Evolutionary conservation across 2,888 invertebrate genomes (phyloP).

Genomic region (Tryphoninae sp.): DNA sequence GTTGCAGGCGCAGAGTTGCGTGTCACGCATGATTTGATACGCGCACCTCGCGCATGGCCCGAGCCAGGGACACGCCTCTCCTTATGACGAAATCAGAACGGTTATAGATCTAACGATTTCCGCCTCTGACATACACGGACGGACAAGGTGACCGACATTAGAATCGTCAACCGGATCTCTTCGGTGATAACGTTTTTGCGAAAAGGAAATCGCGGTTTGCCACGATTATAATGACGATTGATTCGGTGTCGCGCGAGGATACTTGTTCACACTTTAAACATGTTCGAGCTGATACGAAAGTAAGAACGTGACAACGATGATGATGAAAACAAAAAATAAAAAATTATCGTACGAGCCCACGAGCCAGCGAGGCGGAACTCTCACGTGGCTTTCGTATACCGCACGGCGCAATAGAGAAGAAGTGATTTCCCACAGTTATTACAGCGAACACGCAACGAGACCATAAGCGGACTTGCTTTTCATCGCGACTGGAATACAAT

Average conservation of each 20-base stretch:
- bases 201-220: neutral
- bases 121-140: constrained; percentile 30
- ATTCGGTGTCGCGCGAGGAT: neutral
- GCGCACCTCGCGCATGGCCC: constrained; percentile 22
- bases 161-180: neutral
- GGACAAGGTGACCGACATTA: neutral
- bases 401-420: constrained; percentile 46
- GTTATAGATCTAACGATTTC: constrained; percentile 46
- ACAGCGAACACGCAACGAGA: constrained; percentile 71
- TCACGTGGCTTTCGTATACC: constrained; percentile 40
- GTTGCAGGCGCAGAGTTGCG: constrained; percentile 9
- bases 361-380: constrained; percentile 56
- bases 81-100: constrained; percentile 47
- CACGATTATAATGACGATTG: neutral
- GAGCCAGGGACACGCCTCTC: constrained; percentile 60
- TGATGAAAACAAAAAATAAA: constrained; percentile 26
- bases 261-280: neutral
- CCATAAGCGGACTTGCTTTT: constrained; percentile 71
- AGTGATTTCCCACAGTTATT: constrained; percentile 70
- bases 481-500: constrained; percentile 66
- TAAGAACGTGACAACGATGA: constrained; percentile 15
- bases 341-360: constrained; percentile 58
- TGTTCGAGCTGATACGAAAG: neutral
- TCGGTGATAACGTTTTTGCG: neutral
- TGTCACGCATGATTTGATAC: constrained; percentile 51